Evolutionary conservation across 1,140 invertebrate genomes (phyloP).

Genomic region (Nasonia giraulti): DNA sequence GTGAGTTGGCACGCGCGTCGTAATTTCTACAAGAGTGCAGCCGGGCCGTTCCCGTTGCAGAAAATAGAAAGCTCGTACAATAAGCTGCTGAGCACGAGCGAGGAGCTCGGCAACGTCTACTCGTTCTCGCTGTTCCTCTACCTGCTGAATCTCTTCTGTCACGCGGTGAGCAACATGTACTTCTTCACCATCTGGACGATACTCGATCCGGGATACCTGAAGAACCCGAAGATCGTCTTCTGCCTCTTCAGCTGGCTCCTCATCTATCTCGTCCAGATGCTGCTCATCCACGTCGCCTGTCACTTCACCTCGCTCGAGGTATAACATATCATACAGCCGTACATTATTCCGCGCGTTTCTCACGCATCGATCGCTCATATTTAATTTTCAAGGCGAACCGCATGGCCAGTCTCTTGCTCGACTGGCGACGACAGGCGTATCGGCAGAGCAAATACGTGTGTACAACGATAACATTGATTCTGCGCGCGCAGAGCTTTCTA

Average conservation of each 20-base stretch:
- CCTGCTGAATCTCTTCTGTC: slow-evolving; percentile 62
- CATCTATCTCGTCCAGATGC: slow-evolving; percentile 58
- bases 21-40: not conserved
- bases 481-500: not conserved
- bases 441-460: slow-evolving; percentile 37
- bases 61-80: slow-evolving; percentile 63
- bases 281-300: slow-evolving; percentile 61
- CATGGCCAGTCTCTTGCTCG: slow-evolving; percentile 60
- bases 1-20: not conserved
- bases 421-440: slow-evolving; percentile 54
- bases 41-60: slow-evolving; percentile 50
- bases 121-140: slow-evolving; percentile 64
- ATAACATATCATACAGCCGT: too few relatives aligned
- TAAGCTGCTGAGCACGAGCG: slow-evolving; percentile 61
- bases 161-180: slow-evolving; percentile 63
- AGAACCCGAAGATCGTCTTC: slow-evolving; percentile 28
- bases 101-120: slow-evolving; percentile 57
- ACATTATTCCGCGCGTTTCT: not conserved
- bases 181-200: slow-evolving; percentile 57
- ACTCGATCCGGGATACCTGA: not conserved
- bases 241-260: slow-evolving; percentile 61
- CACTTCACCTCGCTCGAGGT: slow-evolving; percentile 63
- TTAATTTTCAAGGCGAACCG: slow-evolving; percentile 63
- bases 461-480: slow-evolving; percentile 33
- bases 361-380: not conserved